Evolutionary conservation across 1,140 invertebrate genomes (phyloP).

Genomic region (Tetraneura akinire): DNA sequence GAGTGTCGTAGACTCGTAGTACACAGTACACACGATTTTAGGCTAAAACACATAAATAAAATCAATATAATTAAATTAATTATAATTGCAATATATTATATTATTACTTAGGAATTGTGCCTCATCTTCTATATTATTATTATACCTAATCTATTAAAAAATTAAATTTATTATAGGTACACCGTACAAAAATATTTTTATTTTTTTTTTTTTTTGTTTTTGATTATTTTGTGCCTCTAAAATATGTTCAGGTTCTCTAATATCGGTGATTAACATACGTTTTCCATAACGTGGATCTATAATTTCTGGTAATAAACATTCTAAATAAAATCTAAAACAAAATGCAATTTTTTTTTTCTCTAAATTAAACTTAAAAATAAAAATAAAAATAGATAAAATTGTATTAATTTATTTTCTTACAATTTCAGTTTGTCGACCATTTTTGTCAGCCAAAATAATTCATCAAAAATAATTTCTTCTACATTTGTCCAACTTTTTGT

Average conservation of each 20-base stretch:
- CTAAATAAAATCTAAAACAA: constrained; percentile 5
- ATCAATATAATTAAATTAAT: too few relatives aligned
- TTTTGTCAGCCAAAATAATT: background rate
- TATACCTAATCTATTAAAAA: too few relatives aligned
- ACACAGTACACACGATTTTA: too few relatives aligned
- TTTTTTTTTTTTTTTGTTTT: constrained; percentile 8
- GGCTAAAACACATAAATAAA: too few relatives aligned
- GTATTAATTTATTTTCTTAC: background rate
- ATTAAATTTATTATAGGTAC: too few relatives aligned
- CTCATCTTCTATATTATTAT: too few relatives aligned
- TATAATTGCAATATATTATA: too few relatives aligned
- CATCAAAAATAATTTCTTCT: background rate
- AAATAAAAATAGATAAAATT: background rate
- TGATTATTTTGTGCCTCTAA: too few relatives aligned
- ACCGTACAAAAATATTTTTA: background rate
- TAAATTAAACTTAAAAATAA: background rate
- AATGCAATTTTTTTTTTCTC: background rate
- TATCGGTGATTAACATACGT: background rate
- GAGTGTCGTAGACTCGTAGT: too few relatives aligned
- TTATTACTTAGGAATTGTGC: too few relatives aligned
- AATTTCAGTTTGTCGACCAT: background rate
- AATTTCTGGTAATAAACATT: constrained; percentile 2
- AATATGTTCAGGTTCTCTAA: background rate
- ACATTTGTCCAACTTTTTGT: background rate
- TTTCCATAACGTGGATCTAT: background rate